These are phyloP conservation scores for Limosa lapponica DNA, from an alignment of 2,797 vertebrate genomes.

Conservation along the genomic window DNA sequence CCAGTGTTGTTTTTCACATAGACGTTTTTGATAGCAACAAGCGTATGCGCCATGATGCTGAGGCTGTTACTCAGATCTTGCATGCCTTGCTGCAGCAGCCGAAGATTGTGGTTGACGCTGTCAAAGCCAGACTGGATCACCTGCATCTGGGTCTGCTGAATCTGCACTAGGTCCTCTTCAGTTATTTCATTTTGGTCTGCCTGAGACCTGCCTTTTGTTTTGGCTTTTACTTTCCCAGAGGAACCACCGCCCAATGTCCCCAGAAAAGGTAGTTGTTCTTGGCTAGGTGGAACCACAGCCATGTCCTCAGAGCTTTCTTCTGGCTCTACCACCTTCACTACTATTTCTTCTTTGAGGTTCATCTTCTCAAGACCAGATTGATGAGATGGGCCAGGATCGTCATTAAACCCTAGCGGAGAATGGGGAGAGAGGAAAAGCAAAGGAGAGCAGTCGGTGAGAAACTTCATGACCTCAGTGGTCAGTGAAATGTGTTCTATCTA, in stretches of 20 bases:
- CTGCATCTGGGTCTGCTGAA: conserved; percentile 71
- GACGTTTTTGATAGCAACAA: conserved; percentile 69
- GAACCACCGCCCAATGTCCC: neutral
- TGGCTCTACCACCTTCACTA: conserved; percentile 73
- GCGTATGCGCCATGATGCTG: conserved; percentile 61
- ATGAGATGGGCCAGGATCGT: conserved; percentile 65
- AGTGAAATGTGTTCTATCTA: neutral
- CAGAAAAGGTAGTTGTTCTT: conserved; percentile 58
- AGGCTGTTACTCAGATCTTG: conserved; percentile 72
- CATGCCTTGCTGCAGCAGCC: conserved; percentile 72
- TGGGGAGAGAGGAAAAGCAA: neutral
- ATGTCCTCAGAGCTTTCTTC: conserved; percentile 74
- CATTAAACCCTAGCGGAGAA: conserved; percentile 45
- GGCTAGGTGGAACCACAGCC: conserved; percentile 60
- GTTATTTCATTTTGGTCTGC: conserved; percentile 57
- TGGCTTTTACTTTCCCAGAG: conserved; percentile 71
- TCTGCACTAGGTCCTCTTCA: conserved; percentile 67
- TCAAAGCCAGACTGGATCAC: conserved; percentile 74
- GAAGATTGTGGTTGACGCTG: conserved; percentile 72
- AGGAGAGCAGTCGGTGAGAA: neutral
- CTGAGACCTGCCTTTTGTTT: conserved; percentile 63
- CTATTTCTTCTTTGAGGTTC: conserved; percentile 73
- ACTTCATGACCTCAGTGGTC: neutral
- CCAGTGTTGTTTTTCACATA: conserved; percentile 70
- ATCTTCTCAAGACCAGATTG: conserved; percentile 48